Evolutionary conservation across 2,888 invertebrate species (phyloP), one percentile per base, ranked within the genome.

Genomic region (Zaprionus bogoriensis): DNA sequence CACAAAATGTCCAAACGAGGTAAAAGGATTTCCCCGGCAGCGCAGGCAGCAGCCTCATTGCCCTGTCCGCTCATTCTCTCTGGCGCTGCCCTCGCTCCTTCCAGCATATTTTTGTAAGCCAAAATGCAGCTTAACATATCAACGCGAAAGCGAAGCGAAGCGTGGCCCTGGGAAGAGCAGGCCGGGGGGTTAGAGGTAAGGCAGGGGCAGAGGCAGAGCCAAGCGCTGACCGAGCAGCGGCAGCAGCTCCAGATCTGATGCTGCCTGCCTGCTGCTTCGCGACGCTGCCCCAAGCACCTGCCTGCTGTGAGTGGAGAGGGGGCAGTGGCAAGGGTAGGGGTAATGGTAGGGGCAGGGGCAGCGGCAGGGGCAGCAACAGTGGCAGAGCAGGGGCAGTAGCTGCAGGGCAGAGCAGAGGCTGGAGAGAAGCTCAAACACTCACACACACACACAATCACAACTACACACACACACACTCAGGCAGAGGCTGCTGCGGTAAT

Each of bases 61-160:
- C 60, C 64, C 48, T 36, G 20, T 25, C 25, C 39, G 4, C 17
- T 36, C 36, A 4, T 20, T 17, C n/a, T 19, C 46, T 12, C 12
- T n/a, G n/a, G n/a, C n/a, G n/a, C n/a, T n/a, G n/a, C 17, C 14
- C 19, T 17, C 9, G 25, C 52, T 63, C 54, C 57, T 27, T 25
- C 20, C 23, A 19, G 77, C 86, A 83, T 80, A 86, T 80, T 80
- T 86, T 86, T 80, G 80, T 83, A 80, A 80, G 80, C 80, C 77
- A 80, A 86, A 80, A 79, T 80, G 87, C 86, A 80, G 80, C 86
- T 80, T 80, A 80, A 86, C 80, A 80, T 80, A 86, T 80, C 80
- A 80, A 80, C 80, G 73, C 28, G 69, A 68, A 60, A 60, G 55
- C 64, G 76, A 61, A 77, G 51, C 68, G 57, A 74, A 46, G 44